phyloP scores from a whole-genome alignment of 2,888 invertebrate genomes.

The Apeira syringaria region DNA sequence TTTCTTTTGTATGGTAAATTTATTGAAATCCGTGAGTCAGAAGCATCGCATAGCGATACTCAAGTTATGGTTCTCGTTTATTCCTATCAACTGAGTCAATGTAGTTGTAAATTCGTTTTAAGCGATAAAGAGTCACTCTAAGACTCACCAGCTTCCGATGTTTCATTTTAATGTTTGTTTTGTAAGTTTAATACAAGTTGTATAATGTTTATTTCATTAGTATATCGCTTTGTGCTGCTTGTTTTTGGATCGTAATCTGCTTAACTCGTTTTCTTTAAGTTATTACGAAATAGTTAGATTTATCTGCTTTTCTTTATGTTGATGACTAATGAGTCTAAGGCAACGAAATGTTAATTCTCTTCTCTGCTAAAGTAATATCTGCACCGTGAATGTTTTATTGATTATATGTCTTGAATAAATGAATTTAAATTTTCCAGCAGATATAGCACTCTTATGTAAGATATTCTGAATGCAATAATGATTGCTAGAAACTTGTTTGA shows the following conservation, averaged over 20 bases:
- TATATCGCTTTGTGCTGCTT: constrained; percentile 31
- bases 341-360: constrained; percentile 1
- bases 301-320: constrained; percentile 13
- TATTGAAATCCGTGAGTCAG: not conserved
- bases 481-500: constrained; percentile 19
- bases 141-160: constrained; percentile 25
- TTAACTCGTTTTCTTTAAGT: not conserved
- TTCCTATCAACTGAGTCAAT: constrained; percentile 35
- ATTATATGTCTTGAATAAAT: no score
- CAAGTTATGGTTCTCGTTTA: constrained; percentile 22
- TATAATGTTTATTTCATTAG: constrained; percentile 29
- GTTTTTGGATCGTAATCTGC: constrained; percentile 6
- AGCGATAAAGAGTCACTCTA: constrained; percentile 24
- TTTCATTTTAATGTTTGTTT: constrained; percentile 14
- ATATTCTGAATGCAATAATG: constrained; percentile 5
- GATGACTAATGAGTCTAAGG: constrained; percentile 1
- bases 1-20: no score
- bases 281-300: not conserved
- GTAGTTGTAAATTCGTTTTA: constrained; percentile 31
- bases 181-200: constrained; percentile 31
- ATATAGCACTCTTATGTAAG: not conserved
- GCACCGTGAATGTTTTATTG: no score
- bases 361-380: not conserved
- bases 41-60: constrained; percentile 29
- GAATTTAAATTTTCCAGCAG: no score